Base-by-base conservation (phyloP, 1,140 invertebrate genomes). In the Rhagoletis zephyria region DNA sequence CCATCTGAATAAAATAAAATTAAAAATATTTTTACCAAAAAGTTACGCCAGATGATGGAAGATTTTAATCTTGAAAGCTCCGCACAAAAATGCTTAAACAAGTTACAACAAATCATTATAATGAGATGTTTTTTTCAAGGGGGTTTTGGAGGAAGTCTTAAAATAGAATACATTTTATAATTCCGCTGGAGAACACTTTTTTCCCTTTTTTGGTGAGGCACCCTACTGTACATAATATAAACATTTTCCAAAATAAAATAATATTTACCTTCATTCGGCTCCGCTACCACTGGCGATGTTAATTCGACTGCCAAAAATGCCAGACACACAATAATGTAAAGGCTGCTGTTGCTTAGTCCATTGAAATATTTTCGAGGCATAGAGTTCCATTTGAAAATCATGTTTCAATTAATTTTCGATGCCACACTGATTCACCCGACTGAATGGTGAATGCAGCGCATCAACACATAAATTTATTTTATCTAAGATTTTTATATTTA, bases 381-480 rank as follows among this genome's bases (percentile, higher is more conserved):
- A 56, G 51, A 51, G 56, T 56, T 81, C 74, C 74, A 56, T 56
- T 42, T 4, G 48, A 81, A 59, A 19, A 30, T 81, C 74, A 81
- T 81, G 48, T 81, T 81, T 81, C 9, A 48, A 19, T n/a, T 7
- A 6, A 81, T 9, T 56, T n/a, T n/a, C 19, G 74, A 56, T 81
- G 51, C 74, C 48, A 3, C 1, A 16, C 74, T 40, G 74, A 56
- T 81, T 81, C 74, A 81, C 74, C 74, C 7, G 9, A 81, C 7
- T 10, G 7, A 9, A 0, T 19, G 74, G 74, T 59, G 74, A 81
- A 81, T 81, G 14, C 48, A 81, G 74, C 48, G 74, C 74, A 81
- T 56, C 74, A 81, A 67, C 30, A 87, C 14, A 40, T 30, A 30
- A 87, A 67, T 67, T 67, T 87, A 16, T 59, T 67, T 19, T 70